phyloP scores from a whole-genome alignment of 1,140 invertebrate species.

The Diuraphis noxia region DNA sequence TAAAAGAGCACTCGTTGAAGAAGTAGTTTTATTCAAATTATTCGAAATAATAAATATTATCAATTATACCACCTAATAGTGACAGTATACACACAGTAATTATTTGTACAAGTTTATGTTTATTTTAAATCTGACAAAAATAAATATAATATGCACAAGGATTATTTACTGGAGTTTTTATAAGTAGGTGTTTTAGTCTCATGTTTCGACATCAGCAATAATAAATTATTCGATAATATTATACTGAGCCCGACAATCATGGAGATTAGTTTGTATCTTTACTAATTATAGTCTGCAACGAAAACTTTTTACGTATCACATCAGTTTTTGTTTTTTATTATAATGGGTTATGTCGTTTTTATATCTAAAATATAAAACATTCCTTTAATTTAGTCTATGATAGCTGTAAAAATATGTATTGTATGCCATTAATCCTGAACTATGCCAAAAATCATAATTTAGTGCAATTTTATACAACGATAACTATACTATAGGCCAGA shows the following conservation, averaged over 20 bases:
- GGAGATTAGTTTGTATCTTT: background rate
- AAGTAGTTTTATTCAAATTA: background rate
- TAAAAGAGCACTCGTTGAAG: background rate
- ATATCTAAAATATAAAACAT: conserved; percentile 5
- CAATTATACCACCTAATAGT: conserved; percentile 1
- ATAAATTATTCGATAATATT: conserved; percentile 1
- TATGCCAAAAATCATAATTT: conserved; percentile 40
- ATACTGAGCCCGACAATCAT: background rate
- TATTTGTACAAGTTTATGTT: background rate
- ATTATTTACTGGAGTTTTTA: background rate
- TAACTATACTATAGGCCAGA: background rate
- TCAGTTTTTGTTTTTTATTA: conserved; percentile 38
- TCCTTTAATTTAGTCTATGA: conserved; percentile 17
- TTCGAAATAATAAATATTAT: background rate
- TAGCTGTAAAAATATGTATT: background rate
- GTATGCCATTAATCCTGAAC: background rate
- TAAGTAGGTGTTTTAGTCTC: background rate
- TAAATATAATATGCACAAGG: background rate
- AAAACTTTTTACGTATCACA: background rate
- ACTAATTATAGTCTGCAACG: background rate
- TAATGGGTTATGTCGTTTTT: conserved; percentile 23
- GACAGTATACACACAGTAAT: background rate
- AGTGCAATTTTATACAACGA: background rate
- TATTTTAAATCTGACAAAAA: background rate
- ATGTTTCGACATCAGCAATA: background rate